These are phyloP conservation scores for Caloenas nicobarica DNA, from an alignment of 2,113 vertebrate species.

Conservation along the genomic window DNA sequence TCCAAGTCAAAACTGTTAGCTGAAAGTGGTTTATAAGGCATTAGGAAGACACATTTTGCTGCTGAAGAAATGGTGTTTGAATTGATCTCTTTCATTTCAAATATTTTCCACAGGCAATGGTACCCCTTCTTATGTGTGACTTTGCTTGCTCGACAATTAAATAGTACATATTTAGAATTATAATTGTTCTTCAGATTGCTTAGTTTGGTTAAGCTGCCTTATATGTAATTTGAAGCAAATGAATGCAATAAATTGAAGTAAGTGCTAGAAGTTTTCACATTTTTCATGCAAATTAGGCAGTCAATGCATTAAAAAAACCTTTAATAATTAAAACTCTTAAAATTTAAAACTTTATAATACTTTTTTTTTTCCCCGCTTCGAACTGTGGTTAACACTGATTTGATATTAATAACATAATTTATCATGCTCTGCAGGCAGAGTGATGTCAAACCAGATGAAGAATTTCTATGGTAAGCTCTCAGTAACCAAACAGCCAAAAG, in stretches of 20 bases:
- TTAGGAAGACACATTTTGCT: background rate
- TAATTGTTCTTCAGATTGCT: background rate
- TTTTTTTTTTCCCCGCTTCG: background rate
- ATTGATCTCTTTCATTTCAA: background rate
- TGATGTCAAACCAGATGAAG: background rate
- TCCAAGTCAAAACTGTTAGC: background rate
- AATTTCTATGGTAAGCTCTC: background rate
- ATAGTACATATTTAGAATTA: background rate
- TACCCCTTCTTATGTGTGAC: background rate
- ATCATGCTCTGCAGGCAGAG: background rate
- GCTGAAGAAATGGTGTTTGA: background rate
- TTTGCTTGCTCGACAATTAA: background rate
- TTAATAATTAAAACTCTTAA: conserved; percentile 17
- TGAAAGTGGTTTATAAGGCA: background rate
- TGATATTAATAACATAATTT: background rate
- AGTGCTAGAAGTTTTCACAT: background rate
- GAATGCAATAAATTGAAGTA: background rate
- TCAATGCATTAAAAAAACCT: background rate
- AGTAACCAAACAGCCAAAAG: background rate
- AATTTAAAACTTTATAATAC: background rate
- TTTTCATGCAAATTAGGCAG: conserved; percentile 25
- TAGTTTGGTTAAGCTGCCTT: background rate
- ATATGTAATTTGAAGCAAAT: conserved; percentile 1
- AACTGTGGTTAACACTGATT: background rate
- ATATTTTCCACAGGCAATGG: background rate